phyloP scores from a whole-genome alignment of 2,888 invertebrate species.

The Liposcelis brunnea region DNA sequence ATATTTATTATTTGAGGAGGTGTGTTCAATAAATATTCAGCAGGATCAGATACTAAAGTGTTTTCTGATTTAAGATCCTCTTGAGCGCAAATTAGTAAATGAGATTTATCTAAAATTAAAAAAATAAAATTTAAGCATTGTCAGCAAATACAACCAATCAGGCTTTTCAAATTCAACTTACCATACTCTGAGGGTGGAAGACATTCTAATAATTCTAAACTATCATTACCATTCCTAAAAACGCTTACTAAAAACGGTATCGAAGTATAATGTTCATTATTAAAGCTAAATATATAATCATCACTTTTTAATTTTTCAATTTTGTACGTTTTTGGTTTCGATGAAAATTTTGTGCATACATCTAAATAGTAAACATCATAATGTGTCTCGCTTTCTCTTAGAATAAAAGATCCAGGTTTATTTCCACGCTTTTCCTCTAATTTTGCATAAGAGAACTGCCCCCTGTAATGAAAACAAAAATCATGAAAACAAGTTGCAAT shows the following conservation, averaged over 20 bases:
- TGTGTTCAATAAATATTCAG: slow-evolving; percentile 24
- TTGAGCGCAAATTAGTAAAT: slow-evolving; percentile 14
- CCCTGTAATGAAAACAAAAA: slow-evolving; percentile 32
- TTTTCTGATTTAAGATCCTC: neutral
- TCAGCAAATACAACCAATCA: slow-evolving; percentile 3
- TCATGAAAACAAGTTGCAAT: neutral
- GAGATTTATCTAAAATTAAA: slow-evolving; percentile 15
- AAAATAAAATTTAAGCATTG: neutral
- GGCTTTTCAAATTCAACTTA: slow-evolving; percentile 24
- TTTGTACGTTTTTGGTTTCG: slow-evolving; percentile 50
- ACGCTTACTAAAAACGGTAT: slow-evolving; percentile 42
- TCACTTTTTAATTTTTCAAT: slow-evolving; percentile 39
- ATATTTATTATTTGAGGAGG: slow-evolving; percentile 48
- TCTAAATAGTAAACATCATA: slow-evolving; percentile 70
- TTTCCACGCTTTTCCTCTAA: slow-evolving; percentile 60
- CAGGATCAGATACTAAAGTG: slow-evolving; percentile 15
- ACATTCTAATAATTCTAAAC: slow-evolving; percentile 50
- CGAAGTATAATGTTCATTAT: slow-evolving; percentile 34
- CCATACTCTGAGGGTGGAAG: slow-evolving; percentile 79
- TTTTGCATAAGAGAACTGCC: slow-evolving; percentile 69
- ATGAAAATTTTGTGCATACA: slow-evolving; percentile 56
- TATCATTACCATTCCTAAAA: slow-evolving; percentile 40
- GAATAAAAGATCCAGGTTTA: slow-evolving; percentile 59
- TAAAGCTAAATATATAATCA: slow-evolving; percentile 34
- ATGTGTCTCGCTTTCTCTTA: slow-evolving; percentile 63